These are phyloP conservation scores for Tinea semifulvella DNA, from an alignment of 2,888 invertebrate species.

Conservation along the genomic window DNA sequence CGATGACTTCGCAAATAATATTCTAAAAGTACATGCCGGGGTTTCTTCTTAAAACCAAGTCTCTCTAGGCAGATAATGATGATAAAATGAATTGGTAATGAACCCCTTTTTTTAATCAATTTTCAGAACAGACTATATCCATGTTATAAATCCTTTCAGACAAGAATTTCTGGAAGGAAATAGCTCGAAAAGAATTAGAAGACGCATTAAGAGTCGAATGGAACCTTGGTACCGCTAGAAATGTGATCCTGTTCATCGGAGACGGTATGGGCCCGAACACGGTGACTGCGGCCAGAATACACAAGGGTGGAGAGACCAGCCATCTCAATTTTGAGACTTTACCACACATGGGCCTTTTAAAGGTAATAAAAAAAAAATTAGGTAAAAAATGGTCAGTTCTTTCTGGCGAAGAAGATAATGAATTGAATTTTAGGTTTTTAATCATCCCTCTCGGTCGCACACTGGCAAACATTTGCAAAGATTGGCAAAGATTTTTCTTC, in stretches of 20 bases:
- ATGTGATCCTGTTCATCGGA: slow-evolving; percentile 86
- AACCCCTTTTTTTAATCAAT: too few species aligned
- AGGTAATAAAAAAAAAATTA: too few species aligned
- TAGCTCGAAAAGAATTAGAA: slow-evolving; percentile 58
- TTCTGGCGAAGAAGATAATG: too few species aligned
- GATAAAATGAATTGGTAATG: too few species aligned
- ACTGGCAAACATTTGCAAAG: too few species aligned
- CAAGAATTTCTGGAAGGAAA: slow-evolving; percentile 50
- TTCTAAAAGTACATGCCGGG: not conserved
- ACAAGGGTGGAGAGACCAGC: slow-evolving; percentile 78
- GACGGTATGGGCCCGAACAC: slow-evolving; percentile 93
- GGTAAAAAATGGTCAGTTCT: too few species aligned
- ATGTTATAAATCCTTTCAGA: slow-evolving; percentile 30
- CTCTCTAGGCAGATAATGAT: too few species aligned
- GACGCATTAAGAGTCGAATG: slow-evolving; percentile 65
- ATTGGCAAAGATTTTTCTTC: too few species aligned
- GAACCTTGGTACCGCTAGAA: slow-evolving; percentile 75
- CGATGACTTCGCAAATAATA: too few species aligned
- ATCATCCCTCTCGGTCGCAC: too few species aligned
- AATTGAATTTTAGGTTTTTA: too few species aligned
- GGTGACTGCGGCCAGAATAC: slow-evolving; percentile 82
- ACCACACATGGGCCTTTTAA: slow-evolving; percentile 82
- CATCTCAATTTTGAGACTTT: slow-evolving; percentile 82
- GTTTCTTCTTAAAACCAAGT: not conserved
- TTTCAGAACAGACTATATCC: too few species aligned